Conservation (phyloP, 1,140 invertebrate genomes). For the Alviniconcha marisindica region DNA sequence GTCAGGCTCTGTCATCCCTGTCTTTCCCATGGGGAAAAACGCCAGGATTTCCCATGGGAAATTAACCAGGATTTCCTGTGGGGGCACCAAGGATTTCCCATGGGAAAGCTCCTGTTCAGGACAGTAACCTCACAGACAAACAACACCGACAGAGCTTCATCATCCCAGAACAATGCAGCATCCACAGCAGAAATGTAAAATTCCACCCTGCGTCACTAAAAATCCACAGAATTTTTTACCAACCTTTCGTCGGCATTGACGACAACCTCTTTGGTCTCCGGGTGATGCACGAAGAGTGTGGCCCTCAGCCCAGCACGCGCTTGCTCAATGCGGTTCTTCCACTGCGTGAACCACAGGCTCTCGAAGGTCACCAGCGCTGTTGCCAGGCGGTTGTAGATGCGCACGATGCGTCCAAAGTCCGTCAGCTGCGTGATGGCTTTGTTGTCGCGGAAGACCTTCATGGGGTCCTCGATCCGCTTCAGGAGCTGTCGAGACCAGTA, state of each 20-base stretch:
- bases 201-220: too few species aligned
- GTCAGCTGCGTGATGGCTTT: constrained; percentile 68
- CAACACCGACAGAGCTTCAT: too few species aligned
- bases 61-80: too few species aligned
- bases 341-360: constrained; percentile 73
- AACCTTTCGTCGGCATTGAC: constrained; percentile 76
- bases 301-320: constrained; percentile 70
- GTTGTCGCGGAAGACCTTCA: constrained; percentile 72
- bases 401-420: constrained; percentile 70
- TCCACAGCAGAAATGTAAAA: too few species aligned
- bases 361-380: constrained; percentile 75
- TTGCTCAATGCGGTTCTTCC: constrained; percentile 73
- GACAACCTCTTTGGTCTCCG: constrained; percentile 68
- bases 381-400: constrained; percentile 73
- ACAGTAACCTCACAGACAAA: too few species aligned
- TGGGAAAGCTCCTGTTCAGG: too few species aligned
- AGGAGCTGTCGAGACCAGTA: constrained; percentile 73
- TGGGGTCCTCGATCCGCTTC: constrained; percentile 73
- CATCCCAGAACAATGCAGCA: too few species aligned
- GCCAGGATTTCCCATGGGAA: too few species aligned
- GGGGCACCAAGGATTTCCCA: too few species aligned
- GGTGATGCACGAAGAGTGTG: constrained; percentile 73
- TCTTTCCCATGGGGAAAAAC: too few species aligned
- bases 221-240: too few species aligned
- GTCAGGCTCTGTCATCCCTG: too few species aligned